These are phyloP conservation scores for Drosophila barbarae DNA, from an alignment of 2,888 invertebrate species.

Conservation along the genomic window DNA sequence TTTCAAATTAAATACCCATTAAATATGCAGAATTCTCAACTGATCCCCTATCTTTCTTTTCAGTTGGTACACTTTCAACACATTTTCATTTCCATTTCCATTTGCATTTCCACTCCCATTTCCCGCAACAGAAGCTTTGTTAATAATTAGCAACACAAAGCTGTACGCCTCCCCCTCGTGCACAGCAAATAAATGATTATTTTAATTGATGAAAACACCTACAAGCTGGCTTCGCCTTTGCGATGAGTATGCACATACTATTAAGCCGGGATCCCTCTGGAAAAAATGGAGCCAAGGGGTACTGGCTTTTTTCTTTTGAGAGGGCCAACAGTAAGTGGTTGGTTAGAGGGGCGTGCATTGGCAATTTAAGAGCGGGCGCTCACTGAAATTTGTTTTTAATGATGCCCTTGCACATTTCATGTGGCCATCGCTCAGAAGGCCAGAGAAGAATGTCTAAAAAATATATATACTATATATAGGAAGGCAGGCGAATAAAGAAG, in stretches of 20 bases:
- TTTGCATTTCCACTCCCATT: conserved; percentile 33
- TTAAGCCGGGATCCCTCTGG: conserved; percentile 6
- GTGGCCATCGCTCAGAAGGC: conserved; percentile 56
- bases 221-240: conserved; percentile 38
- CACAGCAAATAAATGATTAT: conserved; percentile 68
- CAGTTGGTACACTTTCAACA: conserved; percentile 2
- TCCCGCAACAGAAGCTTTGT: conserved; percentile 32
- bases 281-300: neutral
- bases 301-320: neutral
- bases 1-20: neutral
- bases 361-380: conserved; percentile 61
- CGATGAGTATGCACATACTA: conserved; percentile 32
- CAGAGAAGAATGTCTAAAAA: conserved; percentile 17
- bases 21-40: neutral
- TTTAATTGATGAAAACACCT: conserved; percentile 73
- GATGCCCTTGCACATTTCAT: conserved; percentile 68
- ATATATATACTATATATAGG: neutral
- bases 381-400: conserved; percentile 71
- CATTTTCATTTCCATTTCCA: conserved; percentile 34
- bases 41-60: conserved; percentile 10
- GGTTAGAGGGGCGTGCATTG: conserved; percentile 37
- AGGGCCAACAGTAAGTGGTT: neutral
- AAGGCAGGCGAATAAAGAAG: neutral
- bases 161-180: conserved; percentile 37
- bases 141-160: conserved; percentile 51